phyloP scores from a whole-genome alignment of 2,113 vertebrate species.

The Ifrita kowaldi region DNA sequence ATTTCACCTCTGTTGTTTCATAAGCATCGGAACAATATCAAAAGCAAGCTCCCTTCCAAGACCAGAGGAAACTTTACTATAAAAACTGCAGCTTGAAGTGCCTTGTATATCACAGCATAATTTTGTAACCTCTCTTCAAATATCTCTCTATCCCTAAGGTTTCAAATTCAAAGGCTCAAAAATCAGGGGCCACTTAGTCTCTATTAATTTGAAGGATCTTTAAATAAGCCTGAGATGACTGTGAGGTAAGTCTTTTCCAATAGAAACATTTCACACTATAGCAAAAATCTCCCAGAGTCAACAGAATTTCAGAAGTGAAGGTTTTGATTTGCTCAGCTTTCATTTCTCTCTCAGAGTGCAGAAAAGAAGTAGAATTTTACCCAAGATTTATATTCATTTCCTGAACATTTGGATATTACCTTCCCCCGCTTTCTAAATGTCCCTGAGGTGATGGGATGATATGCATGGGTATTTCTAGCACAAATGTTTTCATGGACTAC shows the following conservation, averaged over 20 bases:
- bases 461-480: not conserved
- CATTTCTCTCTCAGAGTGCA: not conserved
- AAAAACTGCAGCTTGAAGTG: not conserved
- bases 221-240: not conserved
- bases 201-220: not conserved
- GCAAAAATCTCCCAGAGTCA: not conserved
- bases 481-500: not conserved
- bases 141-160: not conserved
- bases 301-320: not conserved
- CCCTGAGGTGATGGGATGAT: not conserved
- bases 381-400: not conserved
- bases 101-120: not conserved
- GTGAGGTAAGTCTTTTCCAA: not conserved
- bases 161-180: not conserved
- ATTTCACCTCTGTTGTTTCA: not conserved
- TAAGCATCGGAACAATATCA: not conserved
- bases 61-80: not conserved
- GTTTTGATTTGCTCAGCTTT: not conserved
- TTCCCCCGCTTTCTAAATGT: not conserved
- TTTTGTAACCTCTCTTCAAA: not conserved
- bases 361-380: not conserved
- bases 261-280: not conserved
- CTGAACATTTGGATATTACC: not conserved
- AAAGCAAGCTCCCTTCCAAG: not conserved
- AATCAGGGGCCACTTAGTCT: not conserved